Evolutionary conservation across 1,140 invertebrate species (phyloP), one percentile per base, ranked within the genome.

Genomic region (Drosophila funebris): DNA sequence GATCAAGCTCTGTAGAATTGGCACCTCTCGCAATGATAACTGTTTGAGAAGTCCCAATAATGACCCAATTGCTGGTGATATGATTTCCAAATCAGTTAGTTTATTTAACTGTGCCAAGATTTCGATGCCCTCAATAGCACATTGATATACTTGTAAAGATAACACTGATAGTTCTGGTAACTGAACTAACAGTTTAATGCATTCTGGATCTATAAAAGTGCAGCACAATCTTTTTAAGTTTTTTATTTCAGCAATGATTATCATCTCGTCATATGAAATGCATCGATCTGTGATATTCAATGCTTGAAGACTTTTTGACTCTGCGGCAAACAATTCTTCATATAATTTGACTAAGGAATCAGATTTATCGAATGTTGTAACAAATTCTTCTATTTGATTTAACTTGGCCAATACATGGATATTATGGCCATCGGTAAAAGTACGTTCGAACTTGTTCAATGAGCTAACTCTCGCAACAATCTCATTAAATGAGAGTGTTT

Each of bases 341-440:
- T 53, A 13, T 8, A 62, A 5, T 29, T 6, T 14, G 2, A 7
- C 11, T 14, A 63, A 4, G 9, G 24, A 7, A 14, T 13, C 16
- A 2, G 11, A 6, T 6, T 63, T 18, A 31, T 43, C n/a, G 1
- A 16, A 5, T 20, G 0, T 22, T n/a, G 53, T 33, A 24, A 7
- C 33, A 9, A 63, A 48, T 11, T 63, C 48, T 53, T 43, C 37
- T 0, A 63, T 16, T 41, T 62, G 4, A 9, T 14, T 22, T 6
- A 53, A 31, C 9, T 43, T 22, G 6, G 8, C 8, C 1, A 63
- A 5, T 5, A 22, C n/a, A 22, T 53, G 24, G 7, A 53, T 20
- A 44, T 53, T 43, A 13, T 43, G 16, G 0, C 48, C 61, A 33
- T 37, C 18, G 7, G 6, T 5, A 14, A 63, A 31, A 9, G 33